These are phyloP conservation scores for Poecile montanus DNA, from an alignment of 2,797 vertebrate genomes.

Conservation along the genomic window DNA sequence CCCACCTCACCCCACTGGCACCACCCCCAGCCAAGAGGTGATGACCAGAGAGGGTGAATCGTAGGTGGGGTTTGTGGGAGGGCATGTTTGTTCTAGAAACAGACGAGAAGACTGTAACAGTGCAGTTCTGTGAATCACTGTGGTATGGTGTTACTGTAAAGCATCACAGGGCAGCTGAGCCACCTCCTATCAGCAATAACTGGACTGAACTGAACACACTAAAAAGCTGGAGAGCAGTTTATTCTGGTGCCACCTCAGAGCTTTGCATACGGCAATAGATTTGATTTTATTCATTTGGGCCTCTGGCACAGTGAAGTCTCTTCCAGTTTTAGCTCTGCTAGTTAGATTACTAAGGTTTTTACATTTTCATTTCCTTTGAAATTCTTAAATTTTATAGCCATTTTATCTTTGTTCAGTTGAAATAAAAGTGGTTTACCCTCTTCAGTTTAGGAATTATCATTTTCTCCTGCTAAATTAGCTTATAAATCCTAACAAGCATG, in stretches of 20 bases:
- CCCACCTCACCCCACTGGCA: neutral
- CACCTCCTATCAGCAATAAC: neutral
- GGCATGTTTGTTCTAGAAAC: neutral
- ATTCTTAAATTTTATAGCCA: neutral
- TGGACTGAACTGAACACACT: neutral
- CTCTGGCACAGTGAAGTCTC: neutral
- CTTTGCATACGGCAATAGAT: neutral
- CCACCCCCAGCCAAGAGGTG: neutral
- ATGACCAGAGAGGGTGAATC: neutral
- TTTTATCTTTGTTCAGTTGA: neutral
- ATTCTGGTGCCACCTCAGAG: neutral
- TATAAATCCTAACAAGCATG: neutral
- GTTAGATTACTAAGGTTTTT: neutral
- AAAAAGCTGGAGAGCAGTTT: neutral
- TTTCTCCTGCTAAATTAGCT: neutral
- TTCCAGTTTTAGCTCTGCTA: neutral
- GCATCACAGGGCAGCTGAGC: neutral
- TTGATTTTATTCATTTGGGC: neutral
- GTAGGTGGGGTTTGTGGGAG: neutral
- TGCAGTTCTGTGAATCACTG: neutral
- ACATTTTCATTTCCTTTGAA: neutral
- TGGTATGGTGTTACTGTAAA: neutral
- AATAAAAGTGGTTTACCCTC: neutral
- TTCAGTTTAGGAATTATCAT: neutral
- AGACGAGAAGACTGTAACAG: neutral